Base-by-base conservation (phyloP, 1,140 invertebrate genomes). In the Euschistus heros region DNA sequence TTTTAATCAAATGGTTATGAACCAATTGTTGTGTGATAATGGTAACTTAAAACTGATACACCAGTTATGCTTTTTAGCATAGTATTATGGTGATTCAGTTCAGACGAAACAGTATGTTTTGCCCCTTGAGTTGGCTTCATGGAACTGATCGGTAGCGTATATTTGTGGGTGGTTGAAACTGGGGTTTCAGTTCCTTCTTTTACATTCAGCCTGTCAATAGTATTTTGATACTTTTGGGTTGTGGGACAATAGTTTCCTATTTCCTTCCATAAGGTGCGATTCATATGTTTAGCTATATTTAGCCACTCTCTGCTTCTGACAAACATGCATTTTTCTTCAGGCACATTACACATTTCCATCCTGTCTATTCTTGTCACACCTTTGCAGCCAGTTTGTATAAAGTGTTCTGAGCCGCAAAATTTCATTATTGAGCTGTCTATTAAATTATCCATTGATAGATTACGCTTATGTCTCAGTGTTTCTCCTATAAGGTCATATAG, bases 401-500 rank as follows among this genome's bases (percentile, higher is more conserved):
- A 44, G 18, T 44, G 26, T n/a, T 27, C 47, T 22, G 26, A 18
- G 13, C 66, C 66, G 26, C 66, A 67, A 33, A 67, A 67, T 5
- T 63, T 52, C 22, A 18, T 33, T 20, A 67, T 24, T 4, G 66
- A 62, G 2, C 18, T 42, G n/a, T 67, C 60, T 22, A 67, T 18
- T 2, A 67, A 2, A 10, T 22, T 27, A 4, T 67, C 37, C 26
- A 52, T 30, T n/a, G 33, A 33, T 8, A 4, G 6, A 44, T 20
- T 26, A n/a, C 22, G 18, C 4, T 6, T 30, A 8, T 52, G 18
- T 20, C 42, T 55, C 20, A 30, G 20, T 14, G 59, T 67, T 18
- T 20, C 20, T 5, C 54, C 54, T 24, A 67, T 62, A n/a, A 67
- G 42, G 18, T 67, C 44, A 44, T 67, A 67, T 2, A 67, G n/a